These are phyloP conservation scores for Spilarctia lutea DNA, from an alignment of 2,888 invertebrate genomes.

Conservation along the genomic window DNA sequence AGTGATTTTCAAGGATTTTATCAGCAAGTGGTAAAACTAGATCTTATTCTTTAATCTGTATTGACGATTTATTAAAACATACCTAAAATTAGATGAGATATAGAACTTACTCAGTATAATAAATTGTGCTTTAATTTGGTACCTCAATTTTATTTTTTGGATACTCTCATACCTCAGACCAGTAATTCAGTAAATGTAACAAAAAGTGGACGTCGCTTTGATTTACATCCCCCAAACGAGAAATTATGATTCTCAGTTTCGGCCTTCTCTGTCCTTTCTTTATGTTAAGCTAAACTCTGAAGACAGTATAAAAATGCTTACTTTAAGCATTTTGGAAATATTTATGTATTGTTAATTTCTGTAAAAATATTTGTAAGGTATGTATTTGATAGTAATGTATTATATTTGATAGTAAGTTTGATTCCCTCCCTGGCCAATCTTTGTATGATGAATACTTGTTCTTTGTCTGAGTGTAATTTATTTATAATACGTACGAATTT, in stretches of 20 bases:
- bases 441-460: neutral
- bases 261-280: constrained; percentile 38
- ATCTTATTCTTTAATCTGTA: too few species aligned
- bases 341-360: neutral
- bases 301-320: neutral
- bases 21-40: too few species aligned
- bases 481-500: neutral
- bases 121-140: neutral
- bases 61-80: too few species aligned
- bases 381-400: too few species aligned
- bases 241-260: constrained; percentile 56
- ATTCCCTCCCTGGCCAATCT: too few species aligned
- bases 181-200: constrained; percentile 36
- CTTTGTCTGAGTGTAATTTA: neutral
- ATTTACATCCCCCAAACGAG: constrained; percentile 59
- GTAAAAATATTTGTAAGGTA: neutral
- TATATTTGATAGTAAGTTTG: neutral
- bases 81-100: too few species aligned
- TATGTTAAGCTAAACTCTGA: neutral
- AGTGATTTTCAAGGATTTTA: too few species aligned
- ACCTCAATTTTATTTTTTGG: neutral
- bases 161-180: constrained; percentile 13
- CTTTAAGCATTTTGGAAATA: neutral
- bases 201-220: constrained; percentile 40
- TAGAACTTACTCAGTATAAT: too few species aligned